These are phyloP conservation scores for Drosophila burlai DNA, from an alignment of 1,140 invertebrate species.

Conservation along the genomic window DNA sequence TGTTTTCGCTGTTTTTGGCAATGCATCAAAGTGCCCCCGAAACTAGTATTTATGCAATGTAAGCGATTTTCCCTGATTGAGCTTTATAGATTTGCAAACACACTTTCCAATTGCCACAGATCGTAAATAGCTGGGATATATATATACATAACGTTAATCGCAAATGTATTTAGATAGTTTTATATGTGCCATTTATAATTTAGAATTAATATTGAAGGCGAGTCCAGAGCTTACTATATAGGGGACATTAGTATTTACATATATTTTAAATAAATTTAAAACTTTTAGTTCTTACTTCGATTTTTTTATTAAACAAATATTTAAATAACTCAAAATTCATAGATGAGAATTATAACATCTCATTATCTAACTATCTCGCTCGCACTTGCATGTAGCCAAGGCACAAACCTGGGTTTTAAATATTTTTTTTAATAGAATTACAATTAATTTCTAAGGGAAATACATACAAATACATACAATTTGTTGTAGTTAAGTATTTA, in stretches of 20 bases:
- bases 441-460: no score
- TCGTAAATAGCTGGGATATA: not conserved
- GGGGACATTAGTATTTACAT: not conserved
- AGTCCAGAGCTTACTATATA: not conserved
- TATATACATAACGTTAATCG: not conserved
- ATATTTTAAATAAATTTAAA: no score
- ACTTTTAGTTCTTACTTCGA: no score
- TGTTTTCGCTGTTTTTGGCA: slow-evolving; percentile 33
- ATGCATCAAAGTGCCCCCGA: slow-evolving; percentile 31
- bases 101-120: slow-evolving; percentile 15
- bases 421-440: no score
- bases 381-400: no score
- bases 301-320: no score
- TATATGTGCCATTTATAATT: not conserved
- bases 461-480: no score
- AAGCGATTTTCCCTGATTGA: slow-evolving; percentile 24
- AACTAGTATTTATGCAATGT: slow-evolving; percentile 15
- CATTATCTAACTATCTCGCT: no score
- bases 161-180: not conserved
- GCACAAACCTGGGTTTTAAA: no score
- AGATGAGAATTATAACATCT: no score
- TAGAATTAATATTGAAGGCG: not conserved
- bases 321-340: no score
- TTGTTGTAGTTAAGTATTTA: no score
- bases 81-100: slow-evolving; percentile 27